Percentiles rank a stretch among this genome's conserved stretches.
Evolutionary conservation across 2,113 vertebrate genomes (phyloP).

Genomic region (Cavia aperea): DNA sequence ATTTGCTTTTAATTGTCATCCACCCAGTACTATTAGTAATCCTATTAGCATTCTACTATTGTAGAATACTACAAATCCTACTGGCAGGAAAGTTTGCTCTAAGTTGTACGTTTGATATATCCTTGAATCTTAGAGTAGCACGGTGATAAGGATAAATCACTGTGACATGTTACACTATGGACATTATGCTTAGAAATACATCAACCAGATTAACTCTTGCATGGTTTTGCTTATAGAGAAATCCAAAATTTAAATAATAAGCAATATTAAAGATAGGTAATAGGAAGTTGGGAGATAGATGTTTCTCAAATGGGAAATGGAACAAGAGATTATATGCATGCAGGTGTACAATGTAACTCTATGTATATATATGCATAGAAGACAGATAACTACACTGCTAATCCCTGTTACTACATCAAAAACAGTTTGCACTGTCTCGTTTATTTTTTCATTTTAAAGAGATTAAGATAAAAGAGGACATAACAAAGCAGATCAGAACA

Average conservation of each 20-base stretch:
- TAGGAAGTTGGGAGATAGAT: background rate
- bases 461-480: too few relatives aligned
- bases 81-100: background rate
- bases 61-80: background rate
- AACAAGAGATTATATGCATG: too few relatives aligned
- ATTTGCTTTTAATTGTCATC: background rate
- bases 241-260: background rate
- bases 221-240: background rate
- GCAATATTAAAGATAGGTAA: background rate
- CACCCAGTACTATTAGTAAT: too few relatives aligned
- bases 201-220: background rate
- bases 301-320: background rate
- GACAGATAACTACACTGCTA: too few relatives aligned
- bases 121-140: background rate
- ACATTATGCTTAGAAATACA: background rate
- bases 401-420: too few relatives aligned
- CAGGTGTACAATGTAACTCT: too few relatives aligned
- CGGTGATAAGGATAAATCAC: background rate
- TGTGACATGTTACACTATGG: too few relatives aligned
- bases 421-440: too few relatives aligned
- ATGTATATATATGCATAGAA: too few relatives aligned
- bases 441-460: too few relatives aligned
- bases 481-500: too few relatives aligned
- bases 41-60: too few relatives aligned
- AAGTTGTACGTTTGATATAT: fast-evolving